Evolutionary conservation across 2,113 vertebrate species (phyloP), one percentile per base, ranked within the genome.

Genomic region (Xyliphius kryptos): DNA sequence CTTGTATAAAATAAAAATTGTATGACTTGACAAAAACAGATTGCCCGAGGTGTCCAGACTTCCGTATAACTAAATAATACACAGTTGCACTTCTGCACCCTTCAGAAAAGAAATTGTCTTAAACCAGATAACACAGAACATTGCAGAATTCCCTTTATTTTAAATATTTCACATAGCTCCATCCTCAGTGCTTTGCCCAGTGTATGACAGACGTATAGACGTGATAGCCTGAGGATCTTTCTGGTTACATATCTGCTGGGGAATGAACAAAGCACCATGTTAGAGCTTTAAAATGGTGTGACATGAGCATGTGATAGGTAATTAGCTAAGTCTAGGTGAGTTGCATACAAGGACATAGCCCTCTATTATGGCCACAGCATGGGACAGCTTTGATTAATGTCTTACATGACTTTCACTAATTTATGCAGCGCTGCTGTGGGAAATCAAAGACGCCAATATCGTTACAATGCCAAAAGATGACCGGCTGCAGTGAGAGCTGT

Each of bases 301-400:
- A 56, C 12, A 12, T 40, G 11, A 21, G 44, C 19, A 37, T 43
- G 21, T 52, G 69, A 52, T 46, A 56, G 26, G 63, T 61, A 56
- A 70, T 61, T 57, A 71, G 52, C 26, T 26, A 52, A 52, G 67
- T 47, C 48, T 54, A 44, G 46, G 21, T 40, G 53, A 49, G 54
- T 22, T 61, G 57, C 60, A 8, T 26, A 44, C 16, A 17, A 40
- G 19, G 52, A 66, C 63, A 61, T 56, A 56, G 22, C 32, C 40
- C 66, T 73, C 67, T 20, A 69, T 66, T 69, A 64, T 13, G 32
- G 14, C 44, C 58, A 8, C 14, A 38, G 40, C 37, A 51, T 26
- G 32, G 32, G 37, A 48, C 59, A 55, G 63, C 49, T 46, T 61
- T 70, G 72, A 74, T 74, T 56, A 70, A 74, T 74, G 68, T 74